Conservation (phyloP, 2,888 invertebrate species). For the Mesoligia furuncula region DNA sequence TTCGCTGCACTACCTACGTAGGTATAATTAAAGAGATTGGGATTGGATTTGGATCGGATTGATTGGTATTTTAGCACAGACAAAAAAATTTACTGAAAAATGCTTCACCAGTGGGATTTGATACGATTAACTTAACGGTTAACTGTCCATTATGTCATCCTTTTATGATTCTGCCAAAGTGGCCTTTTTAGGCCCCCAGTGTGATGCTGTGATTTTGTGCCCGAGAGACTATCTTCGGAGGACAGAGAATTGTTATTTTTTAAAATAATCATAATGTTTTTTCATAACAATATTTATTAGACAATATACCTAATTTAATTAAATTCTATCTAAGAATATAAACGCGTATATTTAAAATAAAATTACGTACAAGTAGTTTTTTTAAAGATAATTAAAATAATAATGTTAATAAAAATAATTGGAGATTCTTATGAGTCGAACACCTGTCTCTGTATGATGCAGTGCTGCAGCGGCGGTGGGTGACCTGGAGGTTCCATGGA, state of each 20-base stretch:
- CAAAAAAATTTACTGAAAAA: no score
- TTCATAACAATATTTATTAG: not conserved
- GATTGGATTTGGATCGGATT: no score
- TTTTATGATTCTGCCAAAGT: no score
- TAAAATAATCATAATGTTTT: slow-evolving; percentile 7
- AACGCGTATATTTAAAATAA: slow-evolving; percentile 1
- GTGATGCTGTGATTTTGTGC: not conserved
- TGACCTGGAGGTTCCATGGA: slow-evolving; percentile 56
- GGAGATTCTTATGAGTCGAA: not conserved
- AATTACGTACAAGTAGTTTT: not conserved
- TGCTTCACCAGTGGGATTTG: no score
- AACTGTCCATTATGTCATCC: no score
- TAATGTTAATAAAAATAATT: not conserved
- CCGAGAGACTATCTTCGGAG: not conserved
- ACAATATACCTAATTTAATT: not conserved
- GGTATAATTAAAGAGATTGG: no score
- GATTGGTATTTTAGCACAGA: no score
- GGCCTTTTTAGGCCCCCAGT: no score
- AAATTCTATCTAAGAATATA: not conserved
- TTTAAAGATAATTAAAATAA: no score
- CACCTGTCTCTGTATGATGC: slow-evolving; percentile 35
- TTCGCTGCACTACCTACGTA: no score
- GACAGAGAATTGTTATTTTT: not conserved
- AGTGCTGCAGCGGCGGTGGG: slow-evolving; percentile 41
- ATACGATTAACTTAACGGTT: no score